A percentile compares a stretch with the other conserved stretches of the same genome.
Conservation (phyloP, 2,113 vertebrate species). For the Raphicerus campestris region DNA sequence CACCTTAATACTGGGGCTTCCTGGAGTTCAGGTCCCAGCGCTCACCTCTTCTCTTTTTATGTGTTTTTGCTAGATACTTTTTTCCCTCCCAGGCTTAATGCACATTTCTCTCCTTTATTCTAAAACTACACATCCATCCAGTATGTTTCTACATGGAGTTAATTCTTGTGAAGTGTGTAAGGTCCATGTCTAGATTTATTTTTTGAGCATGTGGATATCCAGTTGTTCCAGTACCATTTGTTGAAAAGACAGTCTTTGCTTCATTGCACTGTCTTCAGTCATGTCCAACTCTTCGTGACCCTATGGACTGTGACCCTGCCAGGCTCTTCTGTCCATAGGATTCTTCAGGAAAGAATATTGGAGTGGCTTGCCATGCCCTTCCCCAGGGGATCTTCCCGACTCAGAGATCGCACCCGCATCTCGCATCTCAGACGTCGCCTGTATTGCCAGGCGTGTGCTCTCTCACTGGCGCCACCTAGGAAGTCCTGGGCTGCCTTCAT, state of each 20-base stretch:
- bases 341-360: neutral
- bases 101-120: neutral
- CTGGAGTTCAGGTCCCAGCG: neutral
- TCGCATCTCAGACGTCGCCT: neutral
- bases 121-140: neutral
- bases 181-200: neutral
- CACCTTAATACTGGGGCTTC: neutral
- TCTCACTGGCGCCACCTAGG: neutral
- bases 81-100: neutral
- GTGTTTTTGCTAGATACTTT: neutral
- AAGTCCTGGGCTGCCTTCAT: neutral
- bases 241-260: neutral
- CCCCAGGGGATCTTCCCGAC: neutral
- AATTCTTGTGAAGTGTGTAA: neutral
- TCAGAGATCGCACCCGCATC: neutral
- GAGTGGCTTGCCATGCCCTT: neutral
- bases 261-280: neutral
- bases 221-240: neutral
- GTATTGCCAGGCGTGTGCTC: fast-evolving
- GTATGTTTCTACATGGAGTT: neutral
- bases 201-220: neutral
- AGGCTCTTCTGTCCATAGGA: neutral
- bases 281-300: neutral
- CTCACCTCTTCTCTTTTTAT: neutral
- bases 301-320: neutral